Base-by-base conservation (phyloP, 2,888 invertebrate species). In the Melanotus villosus region DNA sequence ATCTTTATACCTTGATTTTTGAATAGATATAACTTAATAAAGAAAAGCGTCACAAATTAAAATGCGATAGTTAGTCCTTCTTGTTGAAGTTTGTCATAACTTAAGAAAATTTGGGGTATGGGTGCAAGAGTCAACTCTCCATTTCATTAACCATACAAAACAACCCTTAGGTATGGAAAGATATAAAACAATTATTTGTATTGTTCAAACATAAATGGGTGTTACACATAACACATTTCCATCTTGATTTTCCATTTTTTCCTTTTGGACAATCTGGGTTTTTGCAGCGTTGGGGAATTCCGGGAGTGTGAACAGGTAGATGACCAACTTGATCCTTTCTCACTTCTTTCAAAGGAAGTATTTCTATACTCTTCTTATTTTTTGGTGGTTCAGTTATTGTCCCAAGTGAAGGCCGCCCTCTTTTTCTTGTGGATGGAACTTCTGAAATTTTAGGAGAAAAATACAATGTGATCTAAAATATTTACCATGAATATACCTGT, bases 211-310 rank as follows among this genome's bases (percentile, higher is more conserved):
- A 26, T 26, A 26, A 26, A 26, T 26, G 26, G 7, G 7, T 7
- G 7, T 26, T 3, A 26, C 26, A 26, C 26, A 3, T 26, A 43
- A 12, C 14, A 16, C 43, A 43, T 43, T 43, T 12, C 43, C 43
- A 43, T 43, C 43, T 9, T 12, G 18, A 43, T 43, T 43, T 43
- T 14, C 43, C 43, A 43, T 43, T 43, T 14, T 10, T 16, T 16
- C 43, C 43, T 16, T 43, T 43, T 16, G 18, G 43, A 16, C 43
- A 43, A 10, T 43, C 43, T 16, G 43, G 43, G 43, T 43, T 43
- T 16, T 43, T 43, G 43, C 43, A 43, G 6, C 38, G 38, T 38
- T 38, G 38, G 38, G 38, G 12, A 38, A 38, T 38, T 38, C 38
- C 38, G 9, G 38, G 38, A 38, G 38, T n/a, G 38, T 38, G 38